These are phyloP conservation scores for Minunthozetes semirufus DNA, from an alignment of 2,888 invertebrate genomes.

Conservation along the genomic window DNA sequence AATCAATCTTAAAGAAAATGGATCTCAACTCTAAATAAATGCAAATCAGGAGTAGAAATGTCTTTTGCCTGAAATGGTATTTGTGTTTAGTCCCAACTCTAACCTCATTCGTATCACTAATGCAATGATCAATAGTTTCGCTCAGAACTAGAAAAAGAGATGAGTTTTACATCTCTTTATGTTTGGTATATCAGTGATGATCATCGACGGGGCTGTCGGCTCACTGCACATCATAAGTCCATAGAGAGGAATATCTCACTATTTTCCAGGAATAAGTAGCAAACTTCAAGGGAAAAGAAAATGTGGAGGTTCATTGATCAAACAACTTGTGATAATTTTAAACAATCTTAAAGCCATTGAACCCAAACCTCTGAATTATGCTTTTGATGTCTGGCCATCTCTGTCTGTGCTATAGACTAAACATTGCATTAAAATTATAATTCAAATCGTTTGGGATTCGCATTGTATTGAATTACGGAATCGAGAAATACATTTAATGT, in stretches of 20 bases:
- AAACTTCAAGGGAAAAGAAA: no score
- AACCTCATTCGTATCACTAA: conserved; percentile 15
- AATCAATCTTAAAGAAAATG: not conserved
- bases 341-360: no score
- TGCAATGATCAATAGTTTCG: not conserved
- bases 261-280: no score
- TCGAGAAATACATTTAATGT: not conserved
- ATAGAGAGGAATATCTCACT: no score
- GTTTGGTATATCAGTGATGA: not conserved
- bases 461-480: conserved; percentile 19
- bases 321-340: no score
- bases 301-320: no score
- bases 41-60: not conserved
- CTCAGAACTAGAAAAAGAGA: no score
- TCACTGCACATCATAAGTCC: no score
- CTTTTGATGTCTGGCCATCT: not conserved
- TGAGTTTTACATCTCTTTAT: conserved; percentile 1
- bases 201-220: no score
- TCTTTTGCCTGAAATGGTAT: conserved; percentile 7
- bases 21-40: not conserved
- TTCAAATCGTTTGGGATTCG: conserved; percentile 19
- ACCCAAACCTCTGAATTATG: no score
- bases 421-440: conserved; percentile 8
- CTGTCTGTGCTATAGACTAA: no score
- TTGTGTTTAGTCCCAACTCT: not conserved